Evolutionary conservation across 2,797 vertebrate genomes (phyloP).

Genomic region (Channa striata): DNA sequence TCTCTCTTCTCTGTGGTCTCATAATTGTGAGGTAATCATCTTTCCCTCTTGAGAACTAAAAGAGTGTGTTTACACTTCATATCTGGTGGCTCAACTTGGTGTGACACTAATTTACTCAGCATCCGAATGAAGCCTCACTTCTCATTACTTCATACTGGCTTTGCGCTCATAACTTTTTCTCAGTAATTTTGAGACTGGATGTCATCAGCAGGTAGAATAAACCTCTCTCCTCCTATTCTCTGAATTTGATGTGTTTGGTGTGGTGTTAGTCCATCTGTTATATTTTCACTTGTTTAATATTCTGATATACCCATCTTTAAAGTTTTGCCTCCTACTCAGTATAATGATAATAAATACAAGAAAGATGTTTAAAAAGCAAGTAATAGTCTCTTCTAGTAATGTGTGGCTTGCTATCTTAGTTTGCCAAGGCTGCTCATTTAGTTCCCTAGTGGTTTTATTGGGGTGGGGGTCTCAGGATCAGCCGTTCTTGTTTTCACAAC

Average conservation of each 20-base stretch:
- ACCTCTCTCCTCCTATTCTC: neutral
- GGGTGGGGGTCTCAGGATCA: neutral
- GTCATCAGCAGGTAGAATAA: slow-evolving; percentile 37
- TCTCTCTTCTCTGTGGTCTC: slow-evolving; percentile 73
- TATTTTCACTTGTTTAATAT: neutral
- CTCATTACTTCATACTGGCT: slow-evolving; percentile 59
- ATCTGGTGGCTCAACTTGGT: slow-evolving; percentile 71
- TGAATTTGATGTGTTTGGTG: neutral
- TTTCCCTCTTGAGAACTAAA: slow-evolving; percentile 76
- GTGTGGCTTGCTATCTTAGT: neutral
- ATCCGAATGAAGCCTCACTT: slow-evolving; percentile 54
- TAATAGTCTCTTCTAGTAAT: neutral
- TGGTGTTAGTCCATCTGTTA: neutral
- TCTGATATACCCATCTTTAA: neutral
- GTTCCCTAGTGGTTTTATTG: neutral
- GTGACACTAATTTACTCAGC: slow-evolving; percentile 70
- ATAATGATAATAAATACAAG: neutral
- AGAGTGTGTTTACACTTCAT: slow-evolving; percentile 77
- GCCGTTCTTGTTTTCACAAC: neutral
- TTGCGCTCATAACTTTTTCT: slow-evolving; percentile 24
- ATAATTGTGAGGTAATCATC: slow-evolving; percentile 82
- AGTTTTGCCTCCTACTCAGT: neutral
- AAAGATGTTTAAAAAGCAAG: neutral
- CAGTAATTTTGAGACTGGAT: slow-evolving; percentile 18
- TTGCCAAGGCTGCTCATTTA: neutral